These are phyloP conservation scores for Malurus leucopterus DNA, from an alignment of 2,797 vertebrate genomes.

Conservation along the genomic window DNA sequence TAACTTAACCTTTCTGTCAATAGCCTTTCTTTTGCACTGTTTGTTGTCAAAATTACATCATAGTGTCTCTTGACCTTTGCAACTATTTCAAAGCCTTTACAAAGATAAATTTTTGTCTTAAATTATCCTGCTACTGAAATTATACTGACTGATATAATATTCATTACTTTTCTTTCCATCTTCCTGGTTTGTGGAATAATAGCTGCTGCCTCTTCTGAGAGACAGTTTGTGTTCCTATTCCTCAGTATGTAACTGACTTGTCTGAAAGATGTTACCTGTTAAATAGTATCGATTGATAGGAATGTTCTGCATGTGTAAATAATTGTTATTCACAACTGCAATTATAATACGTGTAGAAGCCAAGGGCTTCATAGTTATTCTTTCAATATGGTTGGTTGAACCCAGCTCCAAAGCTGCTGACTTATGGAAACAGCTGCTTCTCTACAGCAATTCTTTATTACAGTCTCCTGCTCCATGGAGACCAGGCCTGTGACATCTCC, in stretches of 20 bases:
- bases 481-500: neutral
- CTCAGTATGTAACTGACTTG: neutral
- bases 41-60: neutral
- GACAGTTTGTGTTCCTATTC: neutral
- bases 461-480: neutral
- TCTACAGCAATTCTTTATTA: neutral
- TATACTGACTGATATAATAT: neutral
- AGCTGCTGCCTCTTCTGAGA: neutral
- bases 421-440: neutral
- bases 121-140: neutral
- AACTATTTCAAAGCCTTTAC: neutral
- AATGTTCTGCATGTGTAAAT: neutral
- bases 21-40: neutral
- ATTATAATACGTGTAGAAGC: neutral
- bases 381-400: neutral
- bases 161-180: neutral
- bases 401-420: neutral
- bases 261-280: neutral
- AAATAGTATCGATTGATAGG: neutral
- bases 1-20: neutral
- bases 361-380: neutral
- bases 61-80: neutral
- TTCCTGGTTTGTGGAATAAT: neutral
- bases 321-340: neutral
- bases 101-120: neutral